phyloP scores from a whole-genome alignment of 2,888 invertebrate species.

The Cantharis nigra region DNA sequence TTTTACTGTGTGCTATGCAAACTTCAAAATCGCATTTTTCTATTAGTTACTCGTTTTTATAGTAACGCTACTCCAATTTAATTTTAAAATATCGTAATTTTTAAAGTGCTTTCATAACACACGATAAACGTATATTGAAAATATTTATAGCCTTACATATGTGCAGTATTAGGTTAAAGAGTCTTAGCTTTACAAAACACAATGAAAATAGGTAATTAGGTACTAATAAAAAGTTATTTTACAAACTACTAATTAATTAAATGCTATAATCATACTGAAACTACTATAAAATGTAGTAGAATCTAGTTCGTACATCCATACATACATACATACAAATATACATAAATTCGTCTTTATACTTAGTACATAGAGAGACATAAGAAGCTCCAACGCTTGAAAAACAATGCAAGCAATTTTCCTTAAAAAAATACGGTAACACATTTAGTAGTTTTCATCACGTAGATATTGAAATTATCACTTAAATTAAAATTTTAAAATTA shows the following conservation, averaged over 20 bases:
- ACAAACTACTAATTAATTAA: conserved; percentile 18
- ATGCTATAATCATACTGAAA: conserved; percentile 23
- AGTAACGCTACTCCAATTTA: neutral
- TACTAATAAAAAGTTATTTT: conserved; percentile 16
- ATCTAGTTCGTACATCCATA: neutral
- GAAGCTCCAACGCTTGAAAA: neutral
- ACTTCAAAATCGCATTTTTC: neutral
- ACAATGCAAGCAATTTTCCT: neutral
- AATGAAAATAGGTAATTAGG: conserved; percentile 26
- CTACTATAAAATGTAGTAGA: neutral
- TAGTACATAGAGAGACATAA: neutral
- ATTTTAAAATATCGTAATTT: neutral
- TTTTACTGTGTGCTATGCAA: conserved; percentile 41
- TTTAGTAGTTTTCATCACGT: neutral
- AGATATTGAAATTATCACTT: neutral
- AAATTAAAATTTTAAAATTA: neutral
- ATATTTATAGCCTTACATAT: conserved; percentile 48
- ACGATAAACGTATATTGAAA: conserved; percentile 34
- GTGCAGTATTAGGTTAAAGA: conserved; percentile 49
- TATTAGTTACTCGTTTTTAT: neutral
- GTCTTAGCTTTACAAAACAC: conserved; percentile 36
- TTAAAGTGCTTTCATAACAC: conserved; percentile 10
- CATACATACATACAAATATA: neutral
- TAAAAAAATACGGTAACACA: neutral
- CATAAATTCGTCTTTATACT: neutral